These are phyloP conservation scores for Idaea biselata DNA, from an alignment of 2,888 invertebrate species.

Conservation along the genomic window DNA sequence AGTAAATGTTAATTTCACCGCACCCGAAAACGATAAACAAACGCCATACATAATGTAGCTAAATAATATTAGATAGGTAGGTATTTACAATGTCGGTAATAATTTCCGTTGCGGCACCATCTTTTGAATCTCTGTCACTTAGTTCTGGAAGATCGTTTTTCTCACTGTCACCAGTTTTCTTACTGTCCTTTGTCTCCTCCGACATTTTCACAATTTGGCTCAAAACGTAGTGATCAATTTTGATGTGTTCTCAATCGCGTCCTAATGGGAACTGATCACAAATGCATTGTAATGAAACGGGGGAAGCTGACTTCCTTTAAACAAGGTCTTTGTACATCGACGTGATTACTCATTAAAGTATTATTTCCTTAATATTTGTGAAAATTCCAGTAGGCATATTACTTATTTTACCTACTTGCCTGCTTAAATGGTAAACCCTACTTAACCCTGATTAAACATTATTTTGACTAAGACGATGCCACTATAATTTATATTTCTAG, in stretches of 20 bases:
- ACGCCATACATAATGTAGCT: not conserved
- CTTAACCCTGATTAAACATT: not conserved
- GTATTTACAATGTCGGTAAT: constrained; percentile 52
- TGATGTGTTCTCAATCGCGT: constrained; percentile 39
- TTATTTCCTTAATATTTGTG: not conserved
- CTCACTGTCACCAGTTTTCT: constrained; percentile 26
- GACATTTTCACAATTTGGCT: constrained; percentile 44
- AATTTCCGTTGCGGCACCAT: constrained; percentile 52
- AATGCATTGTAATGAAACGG: constrained; percentile 33
- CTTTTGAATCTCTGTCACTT: constrained; percentile 44
- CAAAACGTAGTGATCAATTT: constrained; percentile 38
- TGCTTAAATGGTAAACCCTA: not conserved
- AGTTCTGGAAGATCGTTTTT: constrained; percentile 38
- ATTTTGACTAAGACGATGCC: not conserved
- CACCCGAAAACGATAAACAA: not conserved
- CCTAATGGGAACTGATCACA: constrained; percentile 40
- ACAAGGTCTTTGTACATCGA: constrained; percentile 42
- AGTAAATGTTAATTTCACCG: not conserved
- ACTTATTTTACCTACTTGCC: not conserved
- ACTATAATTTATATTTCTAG: not conserved
- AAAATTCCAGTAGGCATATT: not conserved
- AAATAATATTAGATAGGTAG: constrained; percentile 7
- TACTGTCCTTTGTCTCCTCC: constrained; percentile 33
- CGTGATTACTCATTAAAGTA: not conserved
- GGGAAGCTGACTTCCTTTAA: constrained; percentile 52